Base-by-base conservation (phyloP, 1,140 invertebrate species). In the Sminthurides bifidus region DNA sequence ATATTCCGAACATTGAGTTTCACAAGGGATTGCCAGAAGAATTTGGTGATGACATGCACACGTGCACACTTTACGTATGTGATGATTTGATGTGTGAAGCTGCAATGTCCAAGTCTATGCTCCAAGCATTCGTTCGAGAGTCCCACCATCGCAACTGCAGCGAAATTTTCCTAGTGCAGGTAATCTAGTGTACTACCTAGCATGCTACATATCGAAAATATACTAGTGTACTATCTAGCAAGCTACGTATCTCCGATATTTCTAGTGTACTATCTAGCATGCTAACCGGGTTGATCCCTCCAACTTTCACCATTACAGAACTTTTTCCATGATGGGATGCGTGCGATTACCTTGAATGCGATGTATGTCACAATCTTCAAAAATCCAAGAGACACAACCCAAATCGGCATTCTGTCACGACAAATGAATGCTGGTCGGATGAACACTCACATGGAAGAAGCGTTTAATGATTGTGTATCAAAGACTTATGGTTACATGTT, bases 401-500 rank as follows among this genome's bases (percentile, higher is more conserved):
- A 24, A 17, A 30, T 57, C 15, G 10, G 2, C 3, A 29, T 10
- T 15, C 38, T 57, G 17, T 46, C 48, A 44, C 21, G 37, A 24
- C 55, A 57, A 44, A 57, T 57, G 55, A 57, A 52, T 52, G 40
- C 29, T 10, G 48, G 55, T 5, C 51, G 45, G 27, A 56, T 38
- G 8, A 27, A 57, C 33, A n/a, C 2, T 17, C 2, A 14, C 19
- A 10, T 57, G 23, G 48, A 57, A n/a, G 2, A 3, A 19, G 55
- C 55, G 12, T 57, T 26, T 26, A 33, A 52, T 17, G 45, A 57
- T n/a, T 41, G 37, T 52, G 17, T 56, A 14, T 17, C 26, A 10
- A 40, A 43, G 29, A 15, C 46, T 3, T 38, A 57, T 57, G 26
- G 27, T 3, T 52, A 57, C 29, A 6, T 57, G 14, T 51, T 51